Conservation (phyloP, 2,113 vertebrate species). For the Rhagologus leucostigma region DNA sequence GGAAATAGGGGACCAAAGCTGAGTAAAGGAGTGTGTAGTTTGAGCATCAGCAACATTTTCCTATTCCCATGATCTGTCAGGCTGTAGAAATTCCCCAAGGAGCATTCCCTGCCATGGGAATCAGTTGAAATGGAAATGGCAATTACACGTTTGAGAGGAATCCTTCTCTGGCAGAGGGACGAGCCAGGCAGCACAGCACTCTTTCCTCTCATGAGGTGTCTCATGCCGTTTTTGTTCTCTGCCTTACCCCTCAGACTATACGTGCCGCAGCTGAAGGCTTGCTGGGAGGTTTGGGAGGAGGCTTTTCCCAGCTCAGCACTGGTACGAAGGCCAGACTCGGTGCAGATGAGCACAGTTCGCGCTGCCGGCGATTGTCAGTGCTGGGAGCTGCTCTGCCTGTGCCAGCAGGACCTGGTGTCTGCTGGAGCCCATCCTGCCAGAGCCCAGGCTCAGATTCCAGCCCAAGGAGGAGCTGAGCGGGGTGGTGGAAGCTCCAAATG, state of each 20-base stretch:
- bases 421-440: background rate
- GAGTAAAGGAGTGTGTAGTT: background rate
- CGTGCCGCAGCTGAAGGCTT: background rate
- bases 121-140: conserved; percentile 36
- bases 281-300: background rate
- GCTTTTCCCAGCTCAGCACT: background rate
- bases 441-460: background rate
- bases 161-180: background rate
- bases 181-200: background rate
- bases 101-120: conserved; percentile 25
- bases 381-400: background rate
- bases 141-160: background rate
- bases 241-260: background rate
- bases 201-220: background rate
- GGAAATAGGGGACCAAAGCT: background rate
- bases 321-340: rapidly evolving
- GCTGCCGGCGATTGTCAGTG: background rate
- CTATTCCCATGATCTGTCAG: conserved; percentile 24
- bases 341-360: background rate
- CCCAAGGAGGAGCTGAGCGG: background rate
- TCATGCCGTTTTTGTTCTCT: background rate
- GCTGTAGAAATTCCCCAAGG: conserved; percentile 32
- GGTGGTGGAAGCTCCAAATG: background rate
- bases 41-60: background rate
- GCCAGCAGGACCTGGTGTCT: background rate